Conservation (phyloP, 1,140 invertebrate genomes). For the Drosophila rufa region DNA sequence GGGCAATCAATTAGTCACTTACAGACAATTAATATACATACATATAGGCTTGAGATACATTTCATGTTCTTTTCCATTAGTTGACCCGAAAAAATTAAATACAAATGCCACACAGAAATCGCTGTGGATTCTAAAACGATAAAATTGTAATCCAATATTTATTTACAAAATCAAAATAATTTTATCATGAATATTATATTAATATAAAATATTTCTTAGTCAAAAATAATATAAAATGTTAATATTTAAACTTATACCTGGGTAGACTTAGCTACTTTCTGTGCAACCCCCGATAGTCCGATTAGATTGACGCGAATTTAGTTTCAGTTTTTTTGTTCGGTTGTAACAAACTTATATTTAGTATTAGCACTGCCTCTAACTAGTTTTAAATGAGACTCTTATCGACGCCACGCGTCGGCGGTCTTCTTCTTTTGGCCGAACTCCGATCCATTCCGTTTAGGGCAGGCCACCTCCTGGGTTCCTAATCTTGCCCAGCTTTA, state of each 20-base stretch:
- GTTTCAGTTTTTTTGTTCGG: background rate
- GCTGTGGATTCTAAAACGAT: too few species aligned
- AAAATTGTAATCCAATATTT: too few species aligned
- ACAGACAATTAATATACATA: background rate
- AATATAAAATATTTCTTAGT: too few species aligned
- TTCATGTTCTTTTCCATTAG: too few species aligned
- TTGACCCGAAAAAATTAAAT: too few species aligned
- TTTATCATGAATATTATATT: too few species aligned
- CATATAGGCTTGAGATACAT: background rate
- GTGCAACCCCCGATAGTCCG: too few species aligned
- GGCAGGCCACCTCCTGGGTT: slow-evolving; percentile 27
- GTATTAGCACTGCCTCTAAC: slow-evolving; percentile 54
- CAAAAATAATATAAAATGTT: too few species aligned
- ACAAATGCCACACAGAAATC: too few species aligned
- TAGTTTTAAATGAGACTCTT: slow-evolving; percentile 42
- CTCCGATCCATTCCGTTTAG: slow-evolving; percentile 4
- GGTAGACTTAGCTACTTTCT: too few species aligned
- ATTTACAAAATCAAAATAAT: too few species aligned
- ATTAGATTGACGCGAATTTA: background rate
- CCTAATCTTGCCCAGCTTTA: slow-evolving; percentile 31
- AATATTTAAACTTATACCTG: too few species aligned
- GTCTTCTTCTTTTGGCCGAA: slow-evolving; percentile 18
- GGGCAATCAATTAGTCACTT: slow-evolving; percentile 56
- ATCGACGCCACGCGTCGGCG: slow-evolving; percentile 52
- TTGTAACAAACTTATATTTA: background rate